Conservation (phyloP, 2,797 vertebrate genomes). For the Podarcis lilfordi region DNA sequence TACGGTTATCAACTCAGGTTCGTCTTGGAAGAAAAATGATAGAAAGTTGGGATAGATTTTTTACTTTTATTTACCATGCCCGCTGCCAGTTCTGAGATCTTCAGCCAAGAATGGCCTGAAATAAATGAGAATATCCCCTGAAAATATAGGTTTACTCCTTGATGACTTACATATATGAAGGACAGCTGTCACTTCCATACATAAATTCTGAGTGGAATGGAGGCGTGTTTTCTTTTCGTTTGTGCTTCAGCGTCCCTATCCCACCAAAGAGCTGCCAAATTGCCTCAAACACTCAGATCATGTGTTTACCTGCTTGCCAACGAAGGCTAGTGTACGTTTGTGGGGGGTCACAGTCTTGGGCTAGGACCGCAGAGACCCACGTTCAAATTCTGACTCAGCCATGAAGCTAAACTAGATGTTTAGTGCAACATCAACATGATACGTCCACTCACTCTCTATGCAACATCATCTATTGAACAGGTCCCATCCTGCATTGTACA, state of each 20-base stretch:
- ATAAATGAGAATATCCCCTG: background rate
- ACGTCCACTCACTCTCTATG: too few relatives aligned
- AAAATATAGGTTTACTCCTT: background rate
- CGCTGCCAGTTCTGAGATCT: background rate
- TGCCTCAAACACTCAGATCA: too few relatives aligned
- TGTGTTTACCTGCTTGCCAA: background rate
- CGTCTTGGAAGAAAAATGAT: background rate
- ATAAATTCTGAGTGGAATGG: background rate
- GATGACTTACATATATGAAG: background rate
- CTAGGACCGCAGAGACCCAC: background rate
- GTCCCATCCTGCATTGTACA: too few relatives aligned
- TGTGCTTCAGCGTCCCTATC: background rate
- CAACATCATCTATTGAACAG: too few relatives aligned
- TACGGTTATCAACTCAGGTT: background rate
- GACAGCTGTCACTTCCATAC: background rate
- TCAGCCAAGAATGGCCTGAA: background rate
- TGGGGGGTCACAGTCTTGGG: too few relatives aligned
- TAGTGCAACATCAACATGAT: too few relatives aligned
- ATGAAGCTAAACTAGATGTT: background rate
- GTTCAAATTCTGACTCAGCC: background rate
- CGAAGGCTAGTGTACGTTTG: background rate
- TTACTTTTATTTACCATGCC: background rate
- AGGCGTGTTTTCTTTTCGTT: background rate
- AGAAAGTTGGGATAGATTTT: background rate
- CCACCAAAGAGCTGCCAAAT: background rate